These are phyloP conservation scores for Eunapius fragilis DNA, from an alignment of 37 sponge, comb jelly and placozoan species.

Conservation along the genomic window DNA sequence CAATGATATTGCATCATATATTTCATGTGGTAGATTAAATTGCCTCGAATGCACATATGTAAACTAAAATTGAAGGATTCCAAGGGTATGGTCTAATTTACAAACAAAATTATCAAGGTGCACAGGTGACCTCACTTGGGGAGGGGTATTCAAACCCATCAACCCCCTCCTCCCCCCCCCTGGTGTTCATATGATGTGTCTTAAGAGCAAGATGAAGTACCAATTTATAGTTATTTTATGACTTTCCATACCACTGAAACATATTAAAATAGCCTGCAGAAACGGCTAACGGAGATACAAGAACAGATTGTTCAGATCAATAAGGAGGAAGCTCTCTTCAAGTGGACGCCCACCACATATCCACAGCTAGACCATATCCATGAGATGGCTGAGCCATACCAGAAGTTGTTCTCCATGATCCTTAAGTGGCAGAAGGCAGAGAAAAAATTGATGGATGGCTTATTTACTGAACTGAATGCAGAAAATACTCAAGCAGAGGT, in stretches of 20 bases:
- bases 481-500: conserved; percentile 93
- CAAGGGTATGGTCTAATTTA: no score
- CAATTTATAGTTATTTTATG: no score
- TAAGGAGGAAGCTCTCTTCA: conserved; percentile 96
- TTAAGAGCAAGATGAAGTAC: no score
- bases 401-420: conserved; percentile 88
- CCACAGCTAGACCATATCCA: conserved; percentile 89
- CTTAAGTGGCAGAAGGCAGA: conserved; percentile 94
- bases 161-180: no score
- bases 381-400: conserved; percentile 83
- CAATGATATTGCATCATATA: no score
- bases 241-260: no score
- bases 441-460: conserved; percentile 98
- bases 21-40: no score
- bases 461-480: conserved; percentile 90
- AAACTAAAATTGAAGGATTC: no score
- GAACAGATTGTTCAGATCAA: conserved; percentile 84
- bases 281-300: conserved; percentile 71
- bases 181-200: no score
- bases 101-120: no score
- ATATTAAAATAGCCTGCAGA: conserved; percentile 73
- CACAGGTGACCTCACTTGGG: no score
- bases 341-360: conserved; percentile 87
- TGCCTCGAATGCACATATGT: neutral
- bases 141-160: no score